These are phyloP conservation scores for Scaptomyza tumidula DNA, from an alignment of 2,888 invertebrate genomes.

Conservation along the genomic window DNA sequence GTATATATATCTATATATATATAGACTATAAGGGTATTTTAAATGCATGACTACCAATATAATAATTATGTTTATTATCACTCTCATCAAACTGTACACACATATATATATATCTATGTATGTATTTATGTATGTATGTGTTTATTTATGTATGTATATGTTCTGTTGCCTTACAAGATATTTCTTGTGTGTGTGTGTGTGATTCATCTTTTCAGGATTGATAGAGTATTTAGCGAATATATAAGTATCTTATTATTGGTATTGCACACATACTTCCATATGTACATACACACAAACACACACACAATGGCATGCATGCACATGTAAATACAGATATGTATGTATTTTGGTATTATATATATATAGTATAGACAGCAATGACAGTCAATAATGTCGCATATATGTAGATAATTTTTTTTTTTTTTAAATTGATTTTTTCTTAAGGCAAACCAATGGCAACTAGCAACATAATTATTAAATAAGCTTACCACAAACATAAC, in stretches of 20 bases:
- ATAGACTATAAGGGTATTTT: too few species aligned
- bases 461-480: conserved; percentile 3
- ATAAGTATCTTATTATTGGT: background rate
- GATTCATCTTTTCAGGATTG: background rate
- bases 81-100: too few species aligned
- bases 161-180: conserved; percentile 15
- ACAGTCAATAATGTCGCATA: background rate
- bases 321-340: conserved; percentile 13
- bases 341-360: conserved; percentile 20
- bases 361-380: conserved; percentile 5
- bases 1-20: too few species aligned
- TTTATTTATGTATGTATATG: conserved; percentile 2
- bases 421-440: conserved; percentile 27
- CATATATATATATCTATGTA: conserved; percentile 10
- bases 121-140: background rate
- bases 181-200: background rate
- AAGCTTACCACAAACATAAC: conserved; percentile 15
- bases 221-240: background rate
- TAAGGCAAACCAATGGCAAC: conserved; percentile 14
- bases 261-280: background rate
- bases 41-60: too few species aligned
- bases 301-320: background rate
- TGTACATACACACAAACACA: background rate
- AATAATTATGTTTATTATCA: too few species aligned
- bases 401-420: conserved; percentile 18